These are phyloP conservation scores for Zoroaster sp. DNA, from an alignment of 53 echinoderm and acorn worm genomes.

Conservation along the genomic window DNA sequence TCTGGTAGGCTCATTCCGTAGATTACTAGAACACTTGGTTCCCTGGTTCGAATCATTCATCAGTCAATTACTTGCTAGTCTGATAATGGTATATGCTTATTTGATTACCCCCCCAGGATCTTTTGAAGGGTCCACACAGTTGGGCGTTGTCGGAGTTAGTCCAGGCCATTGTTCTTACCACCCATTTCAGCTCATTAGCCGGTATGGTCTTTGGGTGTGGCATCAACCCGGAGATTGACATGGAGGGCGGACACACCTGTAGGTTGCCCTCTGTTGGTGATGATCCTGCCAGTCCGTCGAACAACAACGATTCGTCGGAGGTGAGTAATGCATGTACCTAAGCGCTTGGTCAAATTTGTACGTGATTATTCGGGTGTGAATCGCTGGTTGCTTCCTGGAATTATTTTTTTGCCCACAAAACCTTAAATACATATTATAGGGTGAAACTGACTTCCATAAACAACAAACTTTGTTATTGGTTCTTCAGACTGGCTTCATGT, in stretches of 20 bases:
- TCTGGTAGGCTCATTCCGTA: too few relatives aligned
- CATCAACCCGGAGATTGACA: constrained; percentile 89
- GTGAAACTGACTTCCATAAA: too few relatives aligned
- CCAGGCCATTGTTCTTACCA: constrained; percentile 85
- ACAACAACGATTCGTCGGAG: constrained; percentile 76
- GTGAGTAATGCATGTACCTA: neutral
- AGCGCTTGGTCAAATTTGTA: neutral
- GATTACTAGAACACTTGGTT: too few relatives aligned
- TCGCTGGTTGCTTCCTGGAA: too few relatives aligned
- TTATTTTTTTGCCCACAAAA: too few relatives aligned
- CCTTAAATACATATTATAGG: too few relatives aligned
- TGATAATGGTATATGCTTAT: too few relatives aligned
- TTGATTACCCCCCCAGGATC: constrained; percentile 60
- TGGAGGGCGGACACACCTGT: constrained; percentile 96
- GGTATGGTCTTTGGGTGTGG: constrained; percentile 96
- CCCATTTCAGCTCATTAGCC: constrained; percentile 81
- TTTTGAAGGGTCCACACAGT: constrained; percentile 88
- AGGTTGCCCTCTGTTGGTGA: constrained; percentile 83
- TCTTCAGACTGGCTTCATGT: too few relatives aligned
- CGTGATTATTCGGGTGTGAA: too few relatives aligned
- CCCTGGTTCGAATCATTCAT: too few relatives aligned
- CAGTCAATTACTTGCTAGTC: neutral
- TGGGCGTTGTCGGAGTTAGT: constrained; percentile 96
- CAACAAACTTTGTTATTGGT: too few relatives aligned
- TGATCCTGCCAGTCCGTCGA: constrained; percentile 70